Conservation (phyloP, 2,113 vertebrate genomes). For the Bubo bubo region DNA sequence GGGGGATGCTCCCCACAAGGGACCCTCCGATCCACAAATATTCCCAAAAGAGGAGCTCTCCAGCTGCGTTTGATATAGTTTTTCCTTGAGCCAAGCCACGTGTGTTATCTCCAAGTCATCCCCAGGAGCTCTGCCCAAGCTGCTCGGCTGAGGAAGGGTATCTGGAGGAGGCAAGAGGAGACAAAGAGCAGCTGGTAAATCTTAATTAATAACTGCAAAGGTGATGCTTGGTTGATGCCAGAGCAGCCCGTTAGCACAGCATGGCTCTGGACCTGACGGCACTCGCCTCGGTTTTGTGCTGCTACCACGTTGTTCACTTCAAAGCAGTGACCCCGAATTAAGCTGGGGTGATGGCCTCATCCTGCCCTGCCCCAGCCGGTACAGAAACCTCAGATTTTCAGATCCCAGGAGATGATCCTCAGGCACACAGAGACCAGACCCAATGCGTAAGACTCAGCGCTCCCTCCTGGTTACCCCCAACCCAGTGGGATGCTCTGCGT, state of each 20-base stretch:
- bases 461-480: background rate
- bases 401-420: background rate
- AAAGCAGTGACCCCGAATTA: background rate
- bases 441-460: accelerated
- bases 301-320: accelerated
- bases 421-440: background rate
- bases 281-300: background rate
- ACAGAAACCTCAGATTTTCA: background rate
- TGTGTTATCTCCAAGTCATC: accelerated
- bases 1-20: background rate
- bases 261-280: accelerated
- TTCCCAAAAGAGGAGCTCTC: background rate
- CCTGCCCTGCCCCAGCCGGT: background rate
- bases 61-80: accelerated
- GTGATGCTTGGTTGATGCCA: background rate
- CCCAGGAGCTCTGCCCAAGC: accelerated
- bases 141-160: accelerated
- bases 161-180: background rate
- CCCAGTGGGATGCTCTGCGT: background rate
- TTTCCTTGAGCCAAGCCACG: accelerated
- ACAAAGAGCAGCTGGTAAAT: background rate
- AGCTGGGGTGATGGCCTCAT: background rate
- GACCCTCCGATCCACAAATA: background rate
- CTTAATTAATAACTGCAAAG: background rate
- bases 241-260: background rate